Evolutionary conservation across 2,888 invertebrate genomes (phyloP).

Genomic region (Subacronicta megacephala): DNA sequence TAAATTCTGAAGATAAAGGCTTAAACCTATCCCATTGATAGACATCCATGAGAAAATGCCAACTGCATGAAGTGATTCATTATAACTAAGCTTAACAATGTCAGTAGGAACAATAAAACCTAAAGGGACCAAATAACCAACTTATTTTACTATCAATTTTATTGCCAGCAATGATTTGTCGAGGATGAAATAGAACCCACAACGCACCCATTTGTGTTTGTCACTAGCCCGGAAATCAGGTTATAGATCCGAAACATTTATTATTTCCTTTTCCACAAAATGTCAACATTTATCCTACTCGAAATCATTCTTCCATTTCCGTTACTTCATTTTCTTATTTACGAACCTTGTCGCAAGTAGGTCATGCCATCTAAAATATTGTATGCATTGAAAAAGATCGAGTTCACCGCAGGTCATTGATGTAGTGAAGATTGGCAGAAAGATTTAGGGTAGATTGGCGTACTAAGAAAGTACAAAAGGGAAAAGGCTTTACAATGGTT

Average conservation of each 20-base stretch:
- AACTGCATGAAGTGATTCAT: background rate
- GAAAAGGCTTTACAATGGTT: constrained; percentile 31
- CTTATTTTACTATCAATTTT: background rate
- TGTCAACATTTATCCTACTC: constrained; percentile 5
- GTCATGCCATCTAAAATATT: constrained; percentile 24
- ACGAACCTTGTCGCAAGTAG: constrained; percentile 23
- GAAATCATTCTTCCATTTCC: constrained; percentile 3
- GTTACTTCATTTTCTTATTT: constrained; percentile 16
- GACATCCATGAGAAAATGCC: background rate
- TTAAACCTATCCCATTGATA: background rate
- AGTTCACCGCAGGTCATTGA: constrained; percentile 30
- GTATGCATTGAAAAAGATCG: constrained; percentile 40
- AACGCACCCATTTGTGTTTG: background rate
- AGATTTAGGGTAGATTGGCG: constrained; percentile 50
- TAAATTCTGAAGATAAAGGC: background rate
- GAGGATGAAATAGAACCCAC: background rate
- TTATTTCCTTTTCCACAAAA: constrained; percentile 3
- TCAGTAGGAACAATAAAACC: background rate
- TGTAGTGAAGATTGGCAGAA: constrained; percentile 52
- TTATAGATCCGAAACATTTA: constrained; percentile 4
- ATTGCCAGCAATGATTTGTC: background rate
- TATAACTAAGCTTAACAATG: background rate
- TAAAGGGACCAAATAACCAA: background rate
- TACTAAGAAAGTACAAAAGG: constrained; percentile 37
- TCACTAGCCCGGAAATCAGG: background rate